phyloP scores from a whole-genome alignment of 2,888 invertebrate genomes.

The Acrobasis suavella region DNA sequence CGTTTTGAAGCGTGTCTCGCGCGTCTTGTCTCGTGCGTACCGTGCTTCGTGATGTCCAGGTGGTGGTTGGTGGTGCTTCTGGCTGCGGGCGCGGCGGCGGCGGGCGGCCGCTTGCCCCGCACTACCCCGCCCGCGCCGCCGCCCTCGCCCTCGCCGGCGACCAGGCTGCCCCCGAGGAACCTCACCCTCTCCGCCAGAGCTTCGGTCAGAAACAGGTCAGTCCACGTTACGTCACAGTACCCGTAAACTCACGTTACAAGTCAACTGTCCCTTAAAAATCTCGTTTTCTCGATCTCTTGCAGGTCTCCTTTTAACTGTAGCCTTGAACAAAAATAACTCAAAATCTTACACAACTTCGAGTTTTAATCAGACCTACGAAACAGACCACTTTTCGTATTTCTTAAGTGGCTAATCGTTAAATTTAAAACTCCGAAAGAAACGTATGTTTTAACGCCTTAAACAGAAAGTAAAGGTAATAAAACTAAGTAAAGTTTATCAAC shows the following conservation, averaged over 20 bases:
- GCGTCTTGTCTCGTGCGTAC: constrained; percentile 54
- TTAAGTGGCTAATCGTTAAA: background rate
- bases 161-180: constrained; percentile 70
- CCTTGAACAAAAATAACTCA: constrained; percentile 16
- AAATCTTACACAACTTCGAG: constrained; percentile 11
- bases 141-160: constrained; percentile 82
- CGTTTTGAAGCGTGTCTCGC: constrained; percentile 60
- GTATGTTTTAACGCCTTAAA: too few species aligned
- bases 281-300: constrained; percentile 14
- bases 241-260: background rate
- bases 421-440: too few species aligned
- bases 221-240: constrained; percentile 29
- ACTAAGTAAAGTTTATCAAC: constrained; percentile 5
- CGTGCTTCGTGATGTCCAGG: constrained; percentile 62
- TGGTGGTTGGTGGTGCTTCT: constrained; percentile 71
- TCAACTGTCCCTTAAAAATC: background rate
- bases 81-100: constrained; percentile 64
- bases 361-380: background rate
- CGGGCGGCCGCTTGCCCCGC: constrained; percentile 70
- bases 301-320: constrained; percentile 21
- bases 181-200: constrained; percentile 72
- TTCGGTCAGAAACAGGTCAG: constrained; percentile 77
- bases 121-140: constrained; percentile 71
- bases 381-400: constrained; percentile 1
- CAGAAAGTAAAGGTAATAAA: constrained; percentile 6